A percentile compares a stretch with the other conserved stretches of the same genome.
phyloP scores from a whole-genome alignment of 1,140 invertebrate genomes.

The Thaumatotibia leucotreta region DNA sequence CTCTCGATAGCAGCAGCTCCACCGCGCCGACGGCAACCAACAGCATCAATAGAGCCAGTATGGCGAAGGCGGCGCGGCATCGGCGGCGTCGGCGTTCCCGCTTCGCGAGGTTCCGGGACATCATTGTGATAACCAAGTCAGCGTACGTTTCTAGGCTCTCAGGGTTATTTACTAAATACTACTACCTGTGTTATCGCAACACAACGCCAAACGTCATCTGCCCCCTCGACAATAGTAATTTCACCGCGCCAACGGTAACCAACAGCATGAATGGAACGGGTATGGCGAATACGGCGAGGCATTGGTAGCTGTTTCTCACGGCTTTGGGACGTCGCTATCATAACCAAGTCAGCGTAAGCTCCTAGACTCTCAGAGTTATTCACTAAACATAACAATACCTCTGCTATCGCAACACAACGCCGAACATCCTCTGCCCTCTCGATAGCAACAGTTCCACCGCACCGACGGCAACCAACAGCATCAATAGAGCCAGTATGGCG shows the following conservation, averaged over 20 bases:
- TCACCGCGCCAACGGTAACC: neutral
- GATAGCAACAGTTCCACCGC: constrained; percentile 63
- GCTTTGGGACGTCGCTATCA: neutral
- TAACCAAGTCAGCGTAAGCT: too few relatives aligned
- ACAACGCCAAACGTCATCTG: too few relatives aligned
- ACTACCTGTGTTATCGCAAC: too few relatives aligned
- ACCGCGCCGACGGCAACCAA: too few relatives aligned
- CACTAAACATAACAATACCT: neutral
- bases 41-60: constrained; percentile 47
- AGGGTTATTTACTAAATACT: too few relatives aligned
- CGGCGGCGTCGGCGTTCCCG: constrained; percentile 42
- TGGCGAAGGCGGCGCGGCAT: constrained; percentile 42
- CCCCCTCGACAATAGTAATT: neutral
- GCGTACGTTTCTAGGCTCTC: too few relatives aligned
- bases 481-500: constrained; percentile 42
- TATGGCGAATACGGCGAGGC: neutral
- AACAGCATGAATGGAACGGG: neutral
- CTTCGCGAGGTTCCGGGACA: constrained; percentile 42
- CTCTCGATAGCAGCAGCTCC: too few relatives aligned
- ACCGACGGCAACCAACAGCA: constrained; percentile 53
- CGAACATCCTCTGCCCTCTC: constrained; percentile 55
- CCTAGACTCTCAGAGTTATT: too few relatives aligned
- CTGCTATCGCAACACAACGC: constrained; percentile 40
- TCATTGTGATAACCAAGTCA: too few relatives aligned
- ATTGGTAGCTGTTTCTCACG: neutral